phyloP scores from a whole-genome alignment of 2,888 invertebrate genomes.

The Didymodactylos carnosus region DNA sequence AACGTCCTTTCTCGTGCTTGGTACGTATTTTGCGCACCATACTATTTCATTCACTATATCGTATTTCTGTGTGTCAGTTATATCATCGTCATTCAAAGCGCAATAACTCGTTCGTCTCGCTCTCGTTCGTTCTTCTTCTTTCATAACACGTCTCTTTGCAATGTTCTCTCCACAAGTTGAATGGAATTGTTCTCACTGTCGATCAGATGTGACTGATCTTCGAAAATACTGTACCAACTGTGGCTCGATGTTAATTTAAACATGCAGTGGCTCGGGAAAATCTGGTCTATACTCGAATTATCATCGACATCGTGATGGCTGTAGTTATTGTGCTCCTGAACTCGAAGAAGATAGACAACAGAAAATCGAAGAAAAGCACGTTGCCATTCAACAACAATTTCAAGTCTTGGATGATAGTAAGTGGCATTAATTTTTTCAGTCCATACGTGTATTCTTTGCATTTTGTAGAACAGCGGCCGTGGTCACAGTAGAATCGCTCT shows the following conservation, averaged over 20 bases:
- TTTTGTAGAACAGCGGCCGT: background rate
- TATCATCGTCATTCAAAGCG: too few species aligned
- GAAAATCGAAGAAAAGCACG: background rate
- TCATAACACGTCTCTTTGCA: too few species aligned
- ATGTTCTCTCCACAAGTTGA: background rate
- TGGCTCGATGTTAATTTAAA: background rate
- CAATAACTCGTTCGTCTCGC: too few species aligned
- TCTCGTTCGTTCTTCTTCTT: too few species aligned
- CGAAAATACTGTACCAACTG: background rate
- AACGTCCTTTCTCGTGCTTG: too few species aligned
- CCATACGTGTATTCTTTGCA: background rate
- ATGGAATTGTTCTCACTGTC: background rate
- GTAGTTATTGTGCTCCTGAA: background rate
- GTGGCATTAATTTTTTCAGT: background rate
- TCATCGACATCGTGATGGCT: background rate
- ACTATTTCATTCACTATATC: too few species aligned
- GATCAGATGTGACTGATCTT: background rate
- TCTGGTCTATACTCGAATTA: background rate
- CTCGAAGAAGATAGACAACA: background rate
- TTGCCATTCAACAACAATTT: background rate
- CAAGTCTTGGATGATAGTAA: background rate
- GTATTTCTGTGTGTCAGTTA: too few species aligned
- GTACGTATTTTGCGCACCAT: too few species aligned
- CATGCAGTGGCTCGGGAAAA: background rate
- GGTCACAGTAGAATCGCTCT: background rate